Evolutionary conservation across 2,113 vertebrate species (phyloP).

Genomic region (Gracilinanus agilis): DNA sequence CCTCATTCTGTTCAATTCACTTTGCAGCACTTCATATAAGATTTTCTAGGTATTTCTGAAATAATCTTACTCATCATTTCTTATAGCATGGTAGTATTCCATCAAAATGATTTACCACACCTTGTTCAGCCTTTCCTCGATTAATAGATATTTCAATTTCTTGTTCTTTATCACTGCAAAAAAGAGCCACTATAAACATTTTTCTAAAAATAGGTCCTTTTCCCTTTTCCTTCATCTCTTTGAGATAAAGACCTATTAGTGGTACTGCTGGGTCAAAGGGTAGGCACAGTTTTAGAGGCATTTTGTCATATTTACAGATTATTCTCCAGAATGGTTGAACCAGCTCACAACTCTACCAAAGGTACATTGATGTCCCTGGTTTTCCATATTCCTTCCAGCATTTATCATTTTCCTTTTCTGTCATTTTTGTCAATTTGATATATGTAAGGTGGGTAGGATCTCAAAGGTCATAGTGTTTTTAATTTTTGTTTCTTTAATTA

Average conservation of each 20-base stretch:
- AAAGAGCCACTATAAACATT: neutral
- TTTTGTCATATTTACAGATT: neutral
- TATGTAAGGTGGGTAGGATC: neutral
- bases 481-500: neutral
- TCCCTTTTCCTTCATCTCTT: neutral
- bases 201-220: neutral
- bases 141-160: neutral
- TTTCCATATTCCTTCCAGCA: neutral
- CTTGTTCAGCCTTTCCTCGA: neutral
- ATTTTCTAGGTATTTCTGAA: neutral
- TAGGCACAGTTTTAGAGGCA: neutral
- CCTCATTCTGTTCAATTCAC: neutral
- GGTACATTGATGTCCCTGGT: neutral
- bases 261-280: no score
- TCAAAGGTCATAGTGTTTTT: neutral
- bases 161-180: neutral
- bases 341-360: neutral
- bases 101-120: neutral
- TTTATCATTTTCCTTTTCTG: neutral
- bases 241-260: neutral
- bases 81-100: no score
- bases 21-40: neutral
- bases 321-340: neutral
- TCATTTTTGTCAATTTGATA: neutral
- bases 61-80: neutral